Evolutionary conservation across 2,888 invertebrate species (phyloP).

Genomic region (Cataglyphis livida): DNA sequence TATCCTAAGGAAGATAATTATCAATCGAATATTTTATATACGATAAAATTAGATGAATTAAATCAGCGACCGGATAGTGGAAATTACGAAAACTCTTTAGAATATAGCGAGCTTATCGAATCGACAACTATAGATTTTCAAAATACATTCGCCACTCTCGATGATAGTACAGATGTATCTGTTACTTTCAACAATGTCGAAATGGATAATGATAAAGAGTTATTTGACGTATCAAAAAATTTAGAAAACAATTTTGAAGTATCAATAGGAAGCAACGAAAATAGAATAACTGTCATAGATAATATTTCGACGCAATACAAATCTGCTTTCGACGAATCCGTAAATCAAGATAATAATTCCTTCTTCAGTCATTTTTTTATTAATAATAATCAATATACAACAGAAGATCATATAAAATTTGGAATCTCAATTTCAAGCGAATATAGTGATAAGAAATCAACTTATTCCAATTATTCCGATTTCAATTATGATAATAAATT

Average conservation of each 20-base stretch:
- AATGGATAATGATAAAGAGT: constrained; percentile 7
- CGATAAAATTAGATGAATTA: background rate
- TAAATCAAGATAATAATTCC: background rate
- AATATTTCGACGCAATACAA: background rate
- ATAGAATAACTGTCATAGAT: background rate
- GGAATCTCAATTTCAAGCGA: background rate
- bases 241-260: background rate
- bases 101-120: background rate
- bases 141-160: background rate
- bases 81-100: background rate
- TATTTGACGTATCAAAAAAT: background rate
- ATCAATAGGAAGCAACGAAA: background rate
- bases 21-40: background rate
- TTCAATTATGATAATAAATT: constrained; percentile 2
- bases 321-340: background rate
- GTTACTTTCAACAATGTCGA: constrained; percentile 40
- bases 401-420: background rate
- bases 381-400: constrained; percentile 1
- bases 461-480: background rate
- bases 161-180: background rate
- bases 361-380: background rate
- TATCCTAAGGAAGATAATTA: background rate
- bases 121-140: background rate
- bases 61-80: background rate
- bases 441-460: constrained; percentile 1